Percentiles rank a stretch among this genome's conserved stretches.
Conservation (phyloP, 2,888 invertebrate genomes). For the Pedicia rivosa region DNA sequence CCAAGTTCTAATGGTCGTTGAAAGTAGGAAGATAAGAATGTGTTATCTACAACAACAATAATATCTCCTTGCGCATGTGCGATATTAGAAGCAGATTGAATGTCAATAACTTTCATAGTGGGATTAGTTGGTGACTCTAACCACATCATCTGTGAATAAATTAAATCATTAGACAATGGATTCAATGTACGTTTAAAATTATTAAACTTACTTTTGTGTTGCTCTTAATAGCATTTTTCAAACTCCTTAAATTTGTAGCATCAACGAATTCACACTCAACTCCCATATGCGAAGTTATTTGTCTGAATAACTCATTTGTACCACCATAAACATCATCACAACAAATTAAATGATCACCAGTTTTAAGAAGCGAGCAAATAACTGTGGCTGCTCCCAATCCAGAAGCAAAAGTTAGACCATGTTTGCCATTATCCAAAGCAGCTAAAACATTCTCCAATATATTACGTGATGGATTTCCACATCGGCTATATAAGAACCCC, state of each 20-base stretch:
- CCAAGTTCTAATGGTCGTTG: slow-evolving; percentile 84
- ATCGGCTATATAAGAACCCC: slow-evolving; percentile 85
- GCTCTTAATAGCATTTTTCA: slow-evolving; percentile 52
- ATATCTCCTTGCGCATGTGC: slow-evolving; percentile 38
- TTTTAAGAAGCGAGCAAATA: slow-evolving; percentile 52
- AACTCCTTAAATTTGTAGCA: slow-evolving; percentile 44
- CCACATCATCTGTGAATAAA: slow-evolving; percentile 78
- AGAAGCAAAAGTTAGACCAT: slow-evolving; percentile 71
- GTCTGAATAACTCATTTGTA: slow-evolving; percentile 60
- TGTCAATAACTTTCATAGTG: slow-evolving; percentile 74
- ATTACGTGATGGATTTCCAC: slow-evolving; percentile 86
- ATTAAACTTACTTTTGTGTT: slow-evolving; percentile 82
- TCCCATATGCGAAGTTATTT: slow-evolving; percentile 47
- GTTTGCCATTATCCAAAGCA: slow-evolving; percentile 73
- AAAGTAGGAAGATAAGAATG: slow-evolving; percentile 80
- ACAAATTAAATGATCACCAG: slow-evolving; percentile 81
- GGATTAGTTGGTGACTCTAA: slow-evolving; percentile 96
- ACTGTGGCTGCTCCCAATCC: slow-evolving; percentile 78
- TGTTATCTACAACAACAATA: slow-evolving; percentile 78
- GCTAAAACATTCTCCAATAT: slow-evolving; percentile 82
- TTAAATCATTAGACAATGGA: too few species aligned
- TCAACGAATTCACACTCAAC: slow-evolving; percentile 66
- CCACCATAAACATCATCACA: slow-evolving; percentile 95
- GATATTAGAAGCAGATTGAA: slow-evolving; percentile 49
- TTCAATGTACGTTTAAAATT: not conserved